A percentile compares a stretch with the other conserved stretches of the same genome.
These are phyloP conservation scores for Bergia sp. DNA, from an alignment of 92 coral and sea anemone genomes.

Conservation along the genomic window DNA sequence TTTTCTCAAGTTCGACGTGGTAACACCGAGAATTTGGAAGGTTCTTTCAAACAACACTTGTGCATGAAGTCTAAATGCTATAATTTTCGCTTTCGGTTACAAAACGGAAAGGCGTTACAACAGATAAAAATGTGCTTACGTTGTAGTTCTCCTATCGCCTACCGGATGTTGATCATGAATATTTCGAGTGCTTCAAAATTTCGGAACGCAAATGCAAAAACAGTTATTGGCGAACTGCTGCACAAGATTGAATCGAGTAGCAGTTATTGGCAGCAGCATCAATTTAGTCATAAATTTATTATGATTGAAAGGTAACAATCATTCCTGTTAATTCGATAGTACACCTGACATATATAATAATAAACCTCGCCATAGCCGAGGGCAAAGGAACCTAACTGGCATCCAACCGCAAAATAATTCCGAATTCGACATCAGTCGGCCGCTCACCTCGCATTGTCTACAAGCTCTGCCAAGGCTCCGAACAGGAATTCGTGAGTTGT, in stretches of 20 bases:
- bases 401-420: neutral
- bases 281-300: too few species aligned
- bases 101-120: neutral
- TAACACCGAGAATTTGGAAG: neutral
- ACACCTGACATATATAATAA: neutral
- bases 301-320: neutral
- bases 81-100: neutral
- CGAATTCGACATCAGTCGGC: neutral
- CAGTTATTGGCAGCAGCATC: neutral
- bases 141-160: too few species aligned
- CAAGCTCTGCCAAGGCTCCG: conserved; percentile 97
- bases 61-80: too few species aligned
- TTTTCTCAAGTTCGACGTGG: neutral
- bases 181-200: neutral
- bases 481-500: conserved; percentile 98
- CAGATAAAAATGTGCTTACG: neutral
- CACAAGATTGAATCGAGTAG: neutral
- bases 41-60: neutral
- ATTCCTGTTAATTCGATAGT: too few species aligned
- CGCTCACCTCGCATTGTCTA: conserved; percentile 93
- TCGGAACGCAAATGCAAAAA: neutral
- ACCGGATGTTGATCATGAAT: too few species aligned
- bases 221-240: too few species aligned
- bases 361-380: conserved; percentile 8
- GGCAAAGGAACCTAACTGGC: neutral